phyloP scores from a whole-genome alignment of 2,113 vertebrate species.

The Triplophysa tibetana region DNA sequence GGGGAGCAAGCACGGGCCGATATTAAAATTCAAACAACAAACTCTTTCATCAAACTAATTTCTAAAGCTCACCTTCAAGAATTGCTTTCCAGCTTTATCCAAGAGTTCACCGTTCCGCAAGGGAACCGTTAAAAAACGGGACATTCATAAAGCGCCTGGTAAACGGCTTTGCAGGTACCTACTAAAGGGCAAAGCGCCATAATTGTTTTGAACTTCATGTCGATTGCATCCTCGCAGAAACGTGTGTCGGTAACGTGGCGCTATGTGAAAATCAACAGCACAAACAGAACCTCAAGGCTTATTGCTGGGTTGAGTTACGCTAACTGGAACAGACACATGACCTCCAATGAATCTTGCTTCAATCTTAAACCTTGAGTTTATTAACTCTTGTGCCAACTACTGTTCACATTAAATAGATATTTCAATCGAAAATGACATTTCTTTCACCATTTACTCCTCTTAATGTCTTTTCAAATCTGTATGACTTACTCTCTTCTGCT shows the following conservation, averaged over 20 bases:
- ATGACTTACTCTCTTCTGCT: too few relatives aligned
- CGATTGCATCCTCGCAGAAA: neutral
- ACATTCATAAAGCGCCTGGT: neutral
- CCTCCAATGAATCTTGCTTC: constrained; percentile 40
- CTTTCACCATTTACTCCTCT: too few relatives aligned
- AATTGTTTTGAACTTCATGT: constrained; percentile 22
- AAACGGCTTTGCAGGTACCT: neutral
- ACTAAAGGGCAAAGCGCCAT: constrained; percentile 6
- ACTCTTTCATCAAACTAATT: constrained; percentile 33
- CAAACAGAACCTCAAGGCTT: constrained; percentile 49
- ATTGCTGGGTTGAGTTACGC: constrained; percentile 21
- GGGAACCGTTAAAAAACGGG: constrained; percentile 6
- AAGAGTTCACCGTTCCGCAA: neutral
- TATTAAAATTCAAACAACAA: constrained; percentile 34
- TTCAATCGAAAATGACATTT: too few relatives aligned
- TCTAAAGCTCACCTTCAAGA: constrained; percentile 32
- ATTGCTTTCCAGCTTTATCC: constrained; percentile 25
- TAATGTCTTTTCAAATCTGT: too few relatives aligned
- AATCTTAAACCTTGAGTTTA: constrained; percentile 41
- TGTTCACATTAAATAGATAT: constrained; percentile 17
- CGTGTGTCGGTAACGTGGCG: constrained; percentile 32
- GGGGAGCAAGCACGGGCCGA: constrained; percentile 13
- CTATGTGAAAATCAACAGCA: constrained; percentile 37
- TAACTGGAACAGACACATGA: constrained; percentile 54
- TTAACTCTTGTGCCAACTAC: constrained; percentile 60